Evolutionary conservation across 1,140 invertebrate genomes (phyloP).

Genomic region (Nebria ingens): DNA sequence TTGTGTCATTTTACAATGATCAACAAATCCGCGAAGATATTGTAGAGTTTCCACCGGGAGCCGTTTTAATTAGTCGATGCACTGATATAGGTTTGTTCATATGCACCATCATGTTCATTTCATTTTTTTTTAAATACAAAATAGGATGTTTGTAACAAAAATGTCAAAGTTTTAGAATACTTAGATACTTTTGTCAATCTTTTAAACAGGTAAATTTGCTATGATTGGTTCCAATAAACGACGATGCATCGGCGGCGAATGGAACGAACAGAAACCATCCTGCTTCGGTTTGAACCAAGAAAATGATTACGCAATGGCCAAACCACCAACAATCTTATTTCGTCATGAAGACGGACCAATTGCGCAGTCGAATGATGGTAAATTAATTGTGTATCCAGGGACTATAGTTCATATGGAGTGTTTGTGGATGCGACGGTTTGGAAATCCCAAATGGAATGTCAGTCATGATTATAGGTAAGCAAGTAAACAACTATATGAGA

Average conservation of each 20-base stretch:
- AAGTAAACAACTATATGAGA: background rate
- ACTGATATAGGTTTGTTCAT: constrained; percentile 65
- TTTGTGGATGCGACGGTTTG: constrained; percentile 72
- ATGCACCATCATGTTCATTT: too few species aligned
- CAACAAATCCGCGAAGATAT: constrained; percentile 60
- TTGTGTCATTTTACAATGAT: constrained; percentile 70
- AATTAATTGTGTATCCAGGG: constrained; percentile 72
- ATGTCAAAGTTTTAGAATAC: too few species aligned
- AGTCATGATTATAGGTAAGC: constrained; percentile 53
- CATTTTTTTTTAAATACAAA: too few species aligned
- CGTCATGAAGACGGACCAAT: constrained; percentile 70
- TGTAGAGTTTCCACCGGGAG: constrained; percentile 64
- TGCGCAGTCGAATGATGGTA: constrained; percentile 75
- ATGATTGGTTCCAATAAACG: constrained; percentile 48
- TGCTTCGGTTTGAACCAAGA: constrained; percentile 76
- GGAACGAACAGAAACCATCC: constrained; percentile 64
- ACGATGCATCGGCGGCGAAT: constrained; percentile 61
- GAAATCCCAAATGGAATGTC: constrained; percentile 73
- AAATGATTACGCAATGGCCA: constrained; percentile 78
- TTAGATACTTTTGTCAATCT: too few species aligned
- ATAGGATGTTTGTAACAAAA: too few species aligned
- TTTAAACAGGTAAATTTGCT: constrained; percentile 42
- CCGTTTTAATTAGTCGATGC: constrained; percentile 60
- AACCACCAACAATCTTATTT: constrained; percentile 75
- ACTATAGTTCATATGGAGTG: constrained; percentile 80